phyloP scores from a whole-genome alignment of 2,113 vertebrate species.

The Acinonyx jubatus region DNA sequence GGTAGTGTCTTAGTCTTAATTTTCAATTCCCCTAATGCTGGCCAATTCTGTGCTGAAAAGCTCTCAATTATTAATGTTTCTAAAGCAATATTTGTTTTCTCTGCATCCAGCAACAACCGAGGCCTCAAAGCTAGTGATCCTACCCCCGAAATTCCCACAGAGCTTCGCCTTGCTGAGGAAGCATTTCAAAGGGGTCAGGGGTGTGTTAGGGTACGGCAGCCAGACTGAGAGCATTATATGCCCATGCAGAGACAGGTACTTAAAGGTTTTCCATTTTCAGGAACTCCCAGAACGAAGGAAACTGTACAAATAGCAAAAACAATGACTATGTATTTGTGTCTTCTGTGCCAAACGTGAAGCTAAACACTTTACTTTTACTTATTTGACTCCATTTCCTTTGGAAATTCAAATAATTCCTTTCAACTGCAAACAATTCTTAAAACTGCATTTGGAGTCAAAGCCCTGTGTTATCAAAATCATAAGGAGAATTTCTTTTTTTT shows the following conservation, averaged over 20 bases:
- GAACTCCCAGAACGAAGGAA: background rate
- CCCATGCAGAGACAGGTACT: fast-evolving
- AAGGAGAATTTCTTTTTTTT: background rate
- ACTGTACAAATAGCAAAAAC: background rate
- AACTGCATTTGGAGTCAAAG: background rate
- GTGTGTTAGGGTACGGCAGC: background rate
- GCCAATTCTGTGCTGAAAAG: constrained; percentile 83
- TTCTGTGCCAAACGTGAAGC: fast-evolving
- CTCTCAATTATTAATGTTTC: constrained; percentile 86
- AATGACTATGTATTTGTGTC: fast-evolving
- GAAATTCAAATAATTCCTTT: background rate
- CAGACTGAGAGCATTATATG: background rate
- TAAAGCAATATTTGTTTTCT: constrained; percentile 88
- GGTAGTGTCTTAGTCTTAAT: constrained; percentile 83
- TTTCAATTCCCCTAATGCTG: constrained; percentile 86
- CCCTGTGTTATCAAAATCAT: background rate
- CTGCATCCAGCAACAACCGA: constrained; percentile 78
- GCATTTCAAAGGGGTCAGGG: background rate
- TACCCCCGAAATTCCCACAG: constrained; percentile 65
- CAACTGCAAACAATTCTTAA: background rate
- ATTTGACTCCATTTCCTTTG: constrained; percentile 77
- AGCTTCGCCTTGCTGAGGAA: background rate
- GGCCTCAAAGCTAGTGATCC: constrained; percentile 69
- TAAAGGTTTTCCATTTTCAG: background rate
- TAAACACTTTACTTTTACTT: background rate